Percentiles rank a stretch among this genome's conserved stretches.
phyloP scores from a whole-genome alignment of 2,888 invertebrate genomes.

The Odontothrips loti region DNA sequence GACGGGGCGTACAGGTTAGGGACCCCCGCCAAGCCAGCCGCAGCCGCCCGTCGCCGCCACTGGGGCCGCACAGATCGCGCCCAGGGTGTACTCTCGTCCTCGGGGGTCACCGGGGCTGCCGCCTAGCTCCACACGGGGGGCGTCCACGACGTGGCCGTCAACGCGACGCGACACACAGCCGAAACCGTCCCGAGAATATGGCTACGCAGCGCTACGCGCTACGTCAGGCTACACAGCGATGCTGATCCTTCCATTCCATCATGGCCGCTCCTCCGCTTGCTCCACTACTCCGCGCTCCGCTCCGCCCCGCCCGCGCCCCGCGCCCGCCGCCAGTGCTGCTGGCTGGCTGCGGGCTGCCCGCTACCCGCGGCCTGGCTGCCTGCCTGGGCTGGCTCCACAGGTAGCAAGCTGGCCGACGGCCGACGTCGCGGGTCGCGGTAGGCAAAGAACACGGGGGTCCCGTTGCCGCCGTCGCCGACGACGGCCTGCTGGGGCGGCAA shows the following conservation, averaged over 20 bases:
- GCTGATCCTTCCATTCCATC: conserved; percentile 11
- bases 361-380: not conserved
- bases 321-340: not conserved
- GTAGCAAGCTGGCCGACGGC: not conserved
- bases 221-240: not conserved
- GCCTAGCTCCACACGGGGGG: not conserved
- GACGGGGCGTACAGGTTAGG: conserved; percentile 15
- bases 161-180: not conserved
- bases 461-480: not conserved
- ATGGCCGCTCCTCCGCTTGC: not conserved
- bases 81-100: not conserved
- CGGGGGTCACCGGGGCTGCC: not conserved
- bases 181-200: not conserved
- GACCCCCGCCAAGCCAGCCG: not conserved
- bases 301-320: not conserved
- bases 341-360: conserved; percentile 5
- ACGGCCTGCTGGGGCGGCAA: not conserved
- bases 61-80: not conserved
- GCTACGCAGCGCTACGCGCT: not conserved
- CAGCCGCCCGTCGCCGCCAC: no score
- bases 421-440: no score
- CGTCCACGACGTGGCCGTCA: not conserved
- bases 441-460: no score
- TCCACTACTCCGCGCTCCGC: not conserved
- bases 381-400: not conserved